These are phyloP conservation scores for Muricea muricata DNA, from an alignment of 92 coral and sea anemone genomes.

Conservation along the genomic window DNA sequence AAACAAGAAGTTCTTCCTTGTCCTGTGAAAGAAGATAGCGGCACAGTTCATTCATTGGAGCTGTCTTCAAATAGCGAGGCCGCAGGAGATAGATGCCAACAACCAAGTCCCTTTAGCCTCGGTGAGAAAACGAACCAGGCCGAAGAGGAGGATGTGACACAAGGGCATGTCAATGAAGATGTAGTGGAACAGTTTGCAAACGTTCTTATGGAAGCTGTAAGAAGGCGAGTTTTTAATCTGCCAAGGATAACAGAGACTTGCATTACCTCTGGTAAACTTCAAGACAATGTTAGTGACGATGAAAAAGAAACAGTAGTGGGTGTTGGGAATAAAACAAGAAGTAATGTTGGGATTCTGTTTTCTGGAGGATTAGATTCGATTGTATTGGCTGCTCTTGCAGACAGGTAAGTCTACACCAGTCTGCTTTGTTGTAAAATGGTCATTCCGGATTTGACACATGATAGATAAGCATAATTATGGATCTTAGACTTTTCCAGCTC, in stretches of 20 bases:
- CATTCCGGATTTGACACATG: too few species aligned
- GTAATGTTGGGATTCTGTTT: conserved; percentile 85
- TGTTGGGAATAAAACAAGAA: not conserved
- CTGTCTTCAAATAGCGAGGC: not conserved
- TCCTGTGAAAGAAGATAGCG: not conserved
- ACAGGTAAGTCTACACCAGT: conserved; percentile 85
- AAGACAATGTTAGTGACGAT: not conserved
- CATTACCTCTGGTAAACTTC: not conserved
- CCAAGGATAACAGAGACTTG: conserved; percentile 56
- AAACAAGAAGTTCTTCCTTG: not conserved
- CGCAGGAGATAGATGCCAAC: not conserved
- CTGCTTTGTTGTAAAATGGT: too few species aligned
- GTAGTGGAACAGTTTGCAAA: conserved; percentile 49
- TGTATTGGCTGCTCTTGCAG: conserved; percentile 87
- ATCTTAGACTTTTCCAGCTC: too few species aligned
- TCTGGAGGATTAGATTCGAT: conserved; percentile 99
- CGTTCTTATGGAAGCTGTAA: conserved; percentile 82
- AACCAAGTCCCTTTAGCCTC: not conserved
- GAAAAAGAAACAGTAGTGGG: not conserved
- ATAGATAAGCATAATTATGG: too few species aligned
- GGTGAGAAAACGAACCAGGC: conserved; percentile 2
- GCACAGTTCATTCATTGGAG: not conserved
- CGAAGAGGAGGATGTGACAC: not conserved
- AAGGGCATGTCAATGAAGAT: not conserved
- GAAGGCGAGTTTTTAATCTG: conserved; percentile 81